Base-by-base conservation (phyloP, 1,140 invertebrate genomes). In the Cyrtorhinus lividipennis region DNA sequence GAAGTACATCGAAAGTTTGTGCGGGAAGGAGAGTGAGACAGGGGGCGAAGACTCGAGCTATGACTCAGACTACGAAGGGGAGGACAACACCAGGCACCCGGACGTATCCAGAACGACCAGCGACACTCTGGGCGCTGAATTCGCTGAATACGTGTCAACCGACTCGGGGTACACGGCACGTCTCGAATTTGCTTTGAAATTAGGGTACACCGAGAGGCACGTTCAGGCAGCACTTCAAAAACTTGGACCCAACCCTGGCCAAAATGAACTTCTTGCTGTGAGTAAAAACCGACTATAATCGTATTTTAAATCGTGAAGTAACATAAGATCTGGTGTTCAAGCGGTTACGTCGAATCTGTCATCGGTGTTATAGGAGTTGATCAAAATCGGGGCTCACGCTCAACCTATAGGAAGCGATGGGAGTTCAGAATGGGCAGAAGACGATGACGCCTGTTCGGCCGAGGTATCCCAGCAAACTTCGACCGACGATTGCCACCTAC, bases 151-250 rank as follows among this genome's bases (percentile, higher is more conserved):
- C 69, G 66, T 80, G 30, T 72, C 64, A 68, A 22, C 69, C 69
- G 62, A 64, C 73, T 69, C 64, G 71, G 77, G 76, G 24, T 79
- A 79, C 63, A 76, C 73, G 24, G 74, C 73, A 59, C 74, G 77
- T 65, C 79, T 92, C 2, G 87, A 91, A 71, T 91, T 91, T 69
- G 89, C 85, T 0, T 74, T 91, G 25, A 95, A 94, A 74, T 76
- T 96, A 46, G 94, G 94, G 12, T 97, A 95, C 74, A 88, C 88
- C 0, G 92, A 97, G 68, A 75, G 79, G 26, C 79, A 92, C 60
- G 88, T 95, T 0, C 85, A 89, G 67, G 82, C 83, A 0, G 93
- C 90, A 0, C 71, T 96, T 13, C 81, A 83, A 57, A 90, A 90
- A 69, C 73, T 96, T 0, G 92, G 92, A 0, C 81, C 84, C 0